These are phyloP conservation scores for Microcebus lehilahytsara DNA, from an alignment of 2,113 vertebrate genomes.

Conservation along the genomic window DNA sequence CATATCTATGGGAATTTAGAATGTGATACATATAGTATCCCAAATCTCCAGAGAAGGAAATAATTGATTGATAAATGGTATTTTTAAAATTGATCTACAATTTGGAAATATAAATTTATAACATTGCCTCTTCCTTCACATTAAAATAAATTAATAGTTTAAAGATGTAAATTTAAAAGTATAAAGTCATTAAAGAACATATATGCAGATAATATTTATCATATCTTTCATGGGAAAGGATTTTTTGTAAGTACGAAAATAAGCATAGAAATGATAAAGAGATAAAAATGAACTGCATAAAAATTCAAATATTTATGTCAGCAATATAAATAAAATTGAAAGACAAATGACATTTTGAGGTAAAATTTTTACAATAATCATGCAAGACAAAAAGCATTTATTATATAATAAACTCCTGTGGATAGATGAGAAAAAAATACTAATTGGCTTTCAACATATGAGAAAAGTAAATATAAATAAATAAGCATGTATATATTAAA, in stretches of 20 bases:
- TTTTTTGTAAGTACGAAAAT: not conserved
- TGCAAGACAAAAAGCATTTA: not conserved
- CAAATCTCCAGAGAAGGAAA: not conserved
- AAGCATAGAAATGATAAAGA: not conserved
- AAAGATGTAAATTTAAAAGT: slow-evolving; percentile 13
- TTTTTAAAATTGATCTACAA: not conserved
- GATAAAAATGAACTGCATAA: not conserved
- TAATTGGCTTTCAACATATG: not conserved
- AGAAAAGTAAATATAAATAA: not conserved
- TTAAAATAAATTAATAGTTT: not conserved
- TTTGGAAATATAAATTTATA: slow-evolving; percentile 24
- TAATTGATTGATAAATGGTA: not conserved
- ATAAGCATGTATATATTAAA: not conserved
- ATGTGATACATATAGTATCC: not conserved
- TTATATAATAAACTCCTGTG: not conserved
- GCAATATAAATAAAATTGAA: not conserved
- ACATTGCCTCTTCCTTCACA: not conserved
- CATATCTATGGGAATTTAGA: not conserved
- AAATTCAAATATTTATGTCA: not conserved
- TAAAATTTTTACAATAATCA: slow-evolving; percentile 2
- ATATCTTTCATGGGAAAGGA: not conserved
- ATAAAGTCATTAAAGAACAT: not conserved
- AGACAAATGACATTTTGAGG: not conserved
- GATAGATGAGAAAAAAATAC: not conserved
- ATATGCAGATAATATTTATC: not conserved